A percentile compares a stretch with the other conserved stretches of the same genome.
These are phyloP conservation scores for Palythoa heliodiscus DNA, from an alignment of 92 coral and sea anemone genomes.

Conservation along the genomic window DNA sequence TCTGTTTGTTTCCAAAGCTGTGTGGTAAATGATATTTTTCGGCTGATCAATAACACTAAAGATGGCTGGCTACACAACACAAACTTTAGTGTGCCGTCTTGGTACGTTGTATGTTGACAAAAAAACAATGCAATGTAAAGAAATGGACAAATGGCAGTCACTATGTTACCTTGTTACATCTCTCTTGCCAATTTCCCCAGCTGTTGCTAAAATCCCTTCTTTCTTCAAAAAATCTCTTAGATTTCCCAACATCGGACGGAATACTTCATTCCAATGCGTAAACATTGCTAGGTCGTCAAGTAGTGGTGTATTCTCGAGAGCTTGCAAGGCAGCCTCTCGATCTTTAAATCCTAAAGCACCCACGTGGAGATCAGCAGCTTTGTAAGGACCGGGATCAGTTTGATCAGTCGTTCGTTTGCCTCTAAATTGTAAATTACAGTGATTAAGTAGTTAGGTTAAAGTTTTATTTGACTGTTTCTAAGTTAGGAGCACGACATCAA, in stretches of 20 bases:
- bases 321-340: conserved; percentile 63
- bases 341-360: conserved; percentile 72
- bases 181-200: neutral
- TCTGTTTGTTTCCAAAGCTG: too few relatives aligned
- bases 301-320: conserved; percentile 75
- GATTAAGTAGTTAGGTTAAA: too few relatives aligned
- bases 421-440: neutral
- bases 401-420: conserved; percentile 13
- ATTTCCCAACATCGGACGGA: conserved; percentile 70
- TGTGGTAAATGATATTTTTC: too few relatives aligned
- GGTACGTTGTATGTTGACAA: neutral
- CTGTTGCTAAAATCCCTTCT: conserved; percentile 41
- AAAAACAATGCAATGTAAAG: neutral
- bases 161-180: neutral
- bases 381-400: neutral
- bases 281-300: conserved; percentile 66
- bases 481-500: too few relatives aligned
- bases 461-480: neutral
- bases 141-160: too few relatives aligned
- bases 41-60: too few relatives aligned
- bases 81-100: neutral
- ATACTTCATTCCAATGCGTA: conserved; percentile 87
- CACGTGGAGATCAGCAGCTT: conserved; percentile 32
- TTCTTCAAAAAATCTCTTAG: conserved; percentile 72
- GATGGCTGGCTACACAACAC: too few relatives aligned